These are phyloP conservation scores for Anastatus disparis DNA, from an alignment of 1,140 invertebrate genomes.

Conservation along the genomic window DNA sequence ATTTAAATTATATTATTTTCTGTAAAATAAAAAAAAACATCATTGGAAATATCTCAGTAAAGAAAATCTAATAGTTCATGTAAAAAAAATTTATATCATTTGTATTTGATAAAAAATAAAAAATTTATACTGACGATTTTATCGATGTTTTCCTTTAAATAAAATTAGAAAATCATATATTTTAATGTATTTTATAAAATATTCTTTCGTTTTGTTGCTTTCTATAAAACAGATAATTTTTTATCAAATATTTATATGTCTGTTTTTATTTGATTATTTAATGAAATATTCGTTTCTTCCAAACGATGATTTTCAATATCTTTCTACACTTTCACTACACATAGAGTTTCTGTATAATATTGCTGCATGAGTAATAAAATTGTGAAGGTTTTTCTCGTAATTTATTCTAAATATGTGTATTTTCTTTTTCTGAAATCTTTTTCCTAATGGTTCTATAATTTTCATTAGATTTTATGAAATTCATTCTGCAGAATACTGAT, in stretches of 20 bases:
- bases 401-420: conserved; percentile 28
- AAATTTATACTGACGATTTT: background rate
- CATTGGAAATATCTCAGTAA: conserved; percentile 11
- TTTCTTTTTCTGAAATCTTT: conserved; percentile 19
- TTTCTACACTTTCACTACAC: too few species aligned
- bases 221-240: conserved; percentile 10
- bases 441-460: conserved; percentile 1
- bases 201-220: conserved; percentile 15
- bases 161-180: background rate
- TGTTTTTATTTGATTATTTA: background rate
- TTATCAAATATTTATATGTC: background rate
- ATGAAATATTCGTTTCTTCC: background rate
- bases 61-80: background rate
- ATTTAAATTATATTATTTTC: too few species aligned
- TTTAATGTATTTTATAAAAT: conserved; percentile 11
- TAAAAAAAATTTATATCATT: conserved; percentile 14
- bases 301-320: conserved; percentile 20
- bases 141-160: conserved; percentile 11
- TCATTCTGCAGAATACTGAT: conserved; percentile 49
- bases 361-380: conserved; percentile 37
- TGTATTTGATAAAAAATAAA: conserved; percentile 7
- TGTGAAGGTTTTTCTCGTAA: conserved; percentile 36
- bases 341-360: too few species aligned
- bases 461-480: conserved; percentile 51
- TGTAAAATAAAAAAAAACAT: too few species aligned